Evolutionary conservation across 1,140 invertebrate species (phyloP).

Genomic region (Ceratoteleas bidentatus): DNA sequence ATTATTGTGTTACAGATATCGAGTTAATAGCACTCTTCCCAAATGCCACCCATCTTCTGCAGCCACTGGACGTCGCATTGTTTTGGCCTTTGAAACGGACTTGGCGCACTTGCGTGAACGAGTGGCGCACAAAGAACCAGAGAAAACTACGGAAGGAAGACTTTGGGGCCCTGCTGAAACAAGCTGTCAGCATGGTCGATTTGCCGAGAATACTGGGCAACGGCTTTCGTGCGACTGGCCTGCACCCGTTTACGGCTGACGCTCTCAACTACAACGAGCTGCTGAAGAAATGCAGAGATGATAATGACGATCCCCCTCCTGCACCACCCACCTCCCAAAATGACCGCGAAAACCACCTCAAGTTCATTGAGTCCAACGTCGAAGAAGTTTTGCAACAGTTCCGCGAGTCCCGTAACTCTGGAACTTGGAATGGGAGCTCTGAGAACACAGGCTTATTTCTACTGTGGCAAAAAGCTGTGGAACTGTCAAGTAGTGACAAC

Average conservation of each 20-base stretch:
- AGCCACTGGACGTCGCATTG: constrained; percentile 66
- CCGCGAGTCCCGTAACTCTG: constrained; percentile 8
- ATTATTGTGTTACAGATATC: not conserved
- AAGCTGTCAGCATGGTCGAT: constrained; percentile 30
- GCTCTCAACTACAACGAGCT: constrained; percentile 27
- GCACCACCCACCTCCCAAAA: not conserved
- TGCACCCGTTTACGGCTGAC: constrained; percentile 40
- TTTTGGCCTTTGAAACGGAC: constrained; percentile 17
- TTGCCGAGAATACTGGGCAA: constrained; percentile 11
- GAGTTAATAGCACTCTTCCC: constrained; percentile 62
- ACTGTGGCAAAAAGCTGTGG: constrained; percentile 23
- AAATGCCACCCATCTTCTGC: constrained; percentile 70
- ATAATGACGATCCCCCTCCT: not conserved
- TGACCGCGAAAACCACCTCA: not conserved
- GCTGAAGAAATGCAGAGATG: constrained; percentile 15
- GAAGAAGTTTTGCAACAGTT: constrained; percentile 30
- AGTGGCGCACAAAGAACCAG: constrained; percentile 55
- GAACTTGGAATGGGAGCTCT: constrained; percentile 11
- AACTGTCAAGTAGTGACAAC: constrained; percentile 20
- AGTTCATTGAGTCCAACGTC: constrained; percentile 27
- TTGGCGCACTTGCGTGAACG: constrained; percentile 26
- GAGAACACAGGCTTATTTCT: constrained; percentile 11
- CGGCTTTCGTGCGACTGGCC: constrained; percentile 28
- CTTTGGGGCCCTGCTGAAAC: constrained; percentile 38
- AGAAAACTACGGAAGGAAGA: constrained; percentile 53